Base-by-base conservation (phyloP, 2,888 invertebrate genomes). In the Campaea margaritaria region DNA sequence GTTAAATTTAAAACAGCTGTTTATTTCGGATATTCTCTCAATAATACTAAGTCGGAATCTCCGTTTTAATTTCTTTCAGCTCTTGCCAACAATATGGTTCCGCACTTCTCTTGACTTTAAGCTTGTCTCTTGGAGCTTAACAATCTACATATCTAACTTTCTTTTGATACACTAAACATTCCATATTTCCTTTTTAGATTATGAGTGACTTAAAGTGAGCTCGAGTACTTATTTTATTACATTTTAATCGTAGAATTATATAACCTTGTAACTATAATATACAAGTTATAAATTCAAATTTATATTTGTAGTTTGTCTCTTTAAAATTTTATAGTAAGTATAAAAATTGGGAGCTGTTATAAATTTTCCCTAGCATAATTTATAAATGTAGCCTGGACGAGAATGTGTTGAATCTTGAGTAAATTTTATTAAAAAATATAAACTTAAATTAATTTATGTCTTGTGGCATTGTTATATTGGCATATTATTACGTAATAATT, bases 191-290 rank as follows among this genome's bases (percentile, higher is more conserved):
- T 76, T 76, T 61, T 61, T 79, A 81, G 76, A 80, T 76, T 81
- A 79, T 79, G 86, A 85, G 89, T 89, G 89, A 92, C 91, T 92
- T 92, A 92, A 91, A 89, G 87, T 88, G 87, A 87, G 88, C 89
- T 86, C 84, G 78, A 83, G 91, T 92, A 92, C 91, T 92, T 92
- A 91, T 72, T 73, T 71, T 74, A 68, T 75, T 71, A 65, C 68
- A 57, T 59, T 63, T 39, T 65, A 62, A 57, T 65, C 49, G 62
- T 74, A 73, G 65, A 68, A 58, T 65, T 60, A 54, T 67, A 64
- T 62, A 57, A 67, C 58, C 53, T 52, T 61, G 51, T 67, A 58
- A 55, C 68, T 50, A 67, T 53, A 55, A 56, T 72, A 58, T 65
- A 64, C 63, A 65, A 65, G 65, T 65, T 66, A 59, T 51, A 44